phyloP scores from a whole-genome alignment of 2,113 vertebrate genomes.

The Psittacus erithacus region DNA sequence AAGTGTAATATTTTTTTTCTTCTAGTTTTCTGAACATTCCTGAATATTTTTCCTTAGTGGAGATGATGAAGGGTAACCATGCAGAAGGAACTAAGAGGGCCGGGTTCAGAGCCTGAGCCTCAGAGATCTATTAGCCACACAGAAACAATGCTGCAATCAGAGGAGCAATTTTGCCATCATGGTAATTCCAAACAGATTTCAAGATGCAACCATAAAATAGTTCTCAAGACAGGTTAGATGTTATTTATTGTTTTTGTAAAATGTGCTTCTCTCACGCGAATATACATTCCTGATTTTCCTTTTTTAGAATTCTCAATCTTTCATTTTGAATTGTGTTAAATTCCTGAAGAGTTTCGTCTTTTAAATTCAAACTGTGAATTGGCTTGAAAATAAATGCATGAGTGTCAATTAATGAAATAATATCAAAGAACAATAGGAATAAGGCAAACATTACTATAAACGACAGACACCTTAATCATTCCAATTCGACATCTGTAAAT shows the following conservation, averaged over 20 bases:
- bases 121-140: not conserved
- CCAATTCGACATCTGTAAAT: not conserved
- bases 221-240: not conserved
- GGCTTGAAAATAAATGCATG: conserved; percentile 1
- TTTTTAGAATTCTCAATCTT: not conserved
- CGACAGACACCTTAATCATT: not conserved
- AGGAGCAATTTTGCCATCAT: not conserved
- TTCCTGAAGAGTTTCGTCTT: not conserved
- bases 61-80: not conserved
- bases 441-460: not conserved
- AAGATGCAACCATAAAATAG: not conserved
- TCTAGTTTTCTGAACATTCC: not conserved
- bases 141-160: not conserved
- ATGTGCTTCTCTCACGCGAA: not conserved
- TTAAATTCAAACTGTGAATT: not conserved
- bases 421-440: not conserved
- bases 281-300: not conserved
- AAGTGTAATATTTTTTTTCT: not conserved
- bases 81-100: not conserved
- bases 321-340: not conserved
- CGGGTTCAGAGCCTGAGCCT: not conserved
- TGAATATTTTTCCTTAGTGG: not conserved
- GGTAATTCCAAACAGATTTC: conserved; percentile 26
- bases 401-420: not conserved
- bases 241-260: not conserved